These are phyloP conservation scores for Sardinella longiceps DNA, from an alignment of 2,797 vertebrate species.

Conservation along the genomic window DNA sequence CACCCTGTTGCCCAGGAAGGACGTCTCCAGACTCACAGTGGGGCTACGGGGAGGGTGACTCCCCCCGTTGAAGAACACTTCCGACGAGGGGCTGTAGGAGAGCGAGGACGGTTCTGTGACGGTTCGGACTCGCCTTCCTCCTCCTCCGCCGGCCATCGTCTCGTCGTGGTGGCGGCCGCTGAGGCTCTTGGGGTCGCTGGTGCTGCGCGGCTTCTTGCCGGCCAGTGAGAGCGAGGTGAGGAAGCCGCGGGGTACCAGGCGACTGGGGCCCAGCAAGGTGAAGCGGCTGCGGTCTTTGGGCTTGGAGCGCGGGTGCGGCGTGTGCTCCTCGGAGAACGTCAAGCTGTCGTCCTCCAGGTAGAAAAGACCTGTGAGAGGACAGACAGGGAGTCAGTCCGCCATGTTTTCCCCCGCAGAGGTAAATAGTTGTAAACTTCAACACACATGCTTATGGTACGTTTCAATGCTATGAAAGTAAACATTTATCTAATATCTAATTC, in stretches of 20 bases:
- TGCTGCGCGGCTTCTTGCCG: slow-evolving; percentile 82
- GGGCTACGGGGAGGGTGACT: slow-evolving; percentile 73
- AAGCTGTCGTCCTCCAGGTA: slow-evolving; percentile 81
- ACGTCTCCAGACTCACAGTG: slow-evolving; percentile 77
- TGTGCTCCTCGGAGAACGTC: slow-evolving; percentile 79
- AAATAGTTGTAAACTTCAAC: neutral
- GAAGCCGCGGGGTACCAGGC: slow-evolving; percentile 80
- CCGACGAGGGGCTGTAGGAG: slow-evolving; percentile 67
- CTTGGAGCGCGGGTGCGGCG: slow-evolving; percentile 73
- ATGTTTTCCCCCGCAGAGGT: neutral
- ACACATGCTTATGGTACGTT: neutral
- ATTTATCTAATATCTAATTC: too few relatives aligned
- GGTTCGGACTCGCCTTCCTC: slow-evolving; percentile 74
- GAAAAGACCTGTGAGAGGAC: slow-evolving; percentile 76
- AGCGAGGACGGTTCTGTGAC: slow-evolving; percentile 76
- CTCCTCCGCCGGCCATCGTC: slow-evolving; percentile 57
- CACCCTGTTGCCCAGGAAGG: slow-evolving; percentile 76
- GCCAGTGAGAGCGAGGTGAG: slow-evolving; percentile 82
- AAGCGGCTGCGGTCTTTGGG: slow-evolving; percentile 82
- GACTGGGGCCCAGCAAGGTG: slow-evolving; percentile 80
- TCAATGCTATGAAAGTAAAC: neutral
- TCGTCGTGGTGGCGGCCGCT: slow-evolving; percentile 57
- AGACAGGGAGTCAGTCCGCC: neutral
- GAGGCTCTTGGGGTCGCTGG: slow-evolving; percentile 74
- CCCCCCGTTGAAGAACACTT: slow-evolving; percentile 73